phyloP scores from a whole-genome alignment of 2,888 invertebrate species.

The Polymixis lichenea region DNA sequence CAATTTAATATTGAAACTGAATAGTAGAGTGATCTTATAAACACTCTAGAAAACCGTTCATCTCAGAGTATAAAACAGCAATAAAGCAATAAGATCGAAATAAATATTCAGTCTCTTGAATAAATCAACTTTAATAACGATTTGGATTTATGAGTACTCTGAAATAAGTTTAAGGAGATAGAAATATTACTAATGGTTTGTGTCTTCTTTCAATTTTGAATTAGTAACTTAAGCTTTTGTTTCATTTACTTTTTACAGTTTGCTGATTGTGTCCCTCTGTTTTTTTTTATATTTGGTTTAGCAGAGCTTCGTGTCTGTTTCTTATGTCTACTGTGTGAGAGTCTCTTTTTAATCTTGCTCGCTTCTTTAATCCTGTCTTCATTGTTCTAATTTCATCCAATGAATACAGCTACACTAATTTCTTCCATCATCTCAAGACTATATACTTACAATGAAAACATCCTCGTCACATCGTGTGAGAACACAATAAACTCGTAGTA shows the following conservation, averaged over 20 bases:
- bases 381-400: neutral
- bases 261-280: neutral
- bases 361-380: neutral
- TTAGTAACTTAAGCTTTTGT: neutral
- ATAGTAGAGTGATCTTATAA: neutral
- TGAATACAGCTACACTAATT: neutral
- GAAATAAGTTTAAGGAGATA: conserved; percentile 4
- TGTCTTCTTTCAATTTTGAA: neutral
- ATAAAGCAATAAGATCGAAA: conserved; percentile 20
- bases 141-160: conserved; percentile 24
- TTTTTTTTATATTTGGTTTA: neutral
- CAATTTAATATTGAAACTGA: neutral
- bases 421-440: neutral
- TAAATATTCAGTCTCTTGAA: conserved; percentile 29
- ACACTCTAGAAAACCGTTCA: conserved; percentile 10
- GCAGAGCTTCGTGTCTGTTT: neutral
- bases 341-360: neutral
- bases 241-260: neutral
- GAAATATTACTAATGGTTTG: conserved; percentile 1
- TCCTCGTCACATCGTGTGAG: neutral
- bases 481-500: conserved; percentile 35
- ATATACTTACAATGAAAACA: neutral
- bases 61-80: conserved; percentile 10
- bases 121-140: conserved; percentile 39
- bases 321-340: neutral